phyloP scores from a whole-genome alignment of 92 coral and sea anemone genomes.

The Actinernus sp. region DNA sequence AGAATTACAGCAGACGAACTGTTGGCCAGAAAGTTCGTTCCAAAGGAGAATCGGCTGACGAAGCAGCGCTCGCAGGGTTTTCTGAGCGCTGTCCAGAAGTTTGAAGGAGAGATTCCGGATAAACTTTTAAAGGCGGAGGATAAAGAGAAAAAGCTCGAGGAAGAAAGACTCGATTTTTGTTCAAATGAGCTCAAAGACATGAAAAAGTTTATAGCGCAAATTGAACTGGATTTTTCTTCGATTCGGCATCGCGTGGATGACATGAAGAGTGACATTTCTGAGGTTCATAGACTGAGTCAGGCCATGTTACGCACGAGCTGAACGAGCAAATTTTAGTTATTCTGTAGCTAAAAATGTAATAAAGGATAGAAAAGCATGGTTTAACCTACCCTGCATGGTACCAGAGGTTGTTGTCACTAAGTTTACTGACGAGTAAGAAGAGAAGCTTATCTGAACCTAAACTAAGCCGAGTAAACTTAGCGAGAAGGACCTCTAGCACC shows the following conservation, averaged over 20 bases:
- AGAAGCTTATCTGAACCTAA: too few relatives aligned
- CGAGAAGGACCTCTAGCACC: too few relatives aligned
- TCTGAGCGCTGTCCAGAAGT: slow-evolving; percentile 30
- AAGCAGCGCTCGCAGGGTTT: slow-evolving; percentile 26
- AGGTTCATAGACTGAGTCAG: not conserved
- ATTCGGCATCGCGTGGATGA: slow-evolving; percentile 12
- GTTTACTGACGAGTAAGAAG: too few relatives aligned
- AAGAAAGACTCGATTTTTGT: slow-evolving; percentile 25
- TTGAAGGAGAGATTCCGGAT: slow-evolving; percentile 41
- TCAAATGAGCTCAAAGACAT: slow-evolving; percentile 26
- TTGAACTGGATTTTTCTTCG: slow-evolving; percentile 16
- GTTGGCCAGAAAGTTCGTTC: slow-evolving; percentile 19
- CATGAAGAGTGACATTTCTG: not conserved
- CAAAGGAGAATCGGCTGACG: not conserved
- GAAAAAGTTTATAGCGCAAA: slow-evolving; percentile 27
- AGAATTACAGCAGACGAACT: slow-evolving; percentile 40
- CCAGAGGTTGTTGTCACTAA: too few relatives aligned
- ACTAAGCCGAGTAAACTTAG: too few relatives aligned
- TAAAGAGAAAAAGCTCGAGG: not conserved
- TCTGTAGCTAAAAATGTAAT: too few relatives aligned
- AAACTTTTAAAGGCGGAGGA: slow-evolving; percentile 22
- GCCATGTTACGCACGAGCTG: too few relatives aligned
- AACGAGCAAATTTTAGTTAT: not conserved
- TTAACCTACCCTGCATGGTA: too few relatives aligned
- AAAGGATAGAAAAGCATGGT: too few relatives aligned